Evolutionary conservation across 92 coral and sea anemone species (phyloP).

Genomic region (Paragorgia papillata): DNA sequence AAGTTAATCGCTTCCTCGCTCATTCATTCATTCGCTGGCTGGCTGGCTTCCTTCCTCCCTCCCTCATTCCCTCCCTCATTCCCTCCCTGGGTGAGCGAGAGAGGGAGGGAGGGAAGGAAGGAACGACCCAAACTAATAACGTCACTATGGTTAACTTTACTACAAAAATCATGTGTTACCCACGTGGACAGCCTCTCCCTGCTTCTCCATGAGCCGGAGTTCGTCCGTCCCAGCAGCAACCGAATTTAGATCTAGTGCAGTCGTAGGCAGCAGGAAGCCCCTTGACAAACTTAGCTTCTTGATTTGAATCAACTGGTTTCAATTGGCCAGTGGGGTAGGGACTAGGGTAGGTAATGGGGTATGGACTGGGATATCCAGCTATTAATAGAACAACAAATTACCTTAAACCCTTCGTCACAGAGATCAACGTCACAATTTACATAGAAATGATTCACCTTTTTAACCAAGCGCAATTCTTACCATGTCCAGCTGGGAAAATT

Average conservation of each 20-base stretch:
- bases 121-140: too few relatives aligned
- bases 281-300: not conserved
- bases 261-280: constrained; percentile 24
- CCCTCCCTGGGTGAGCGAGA: too few relatives aligned
- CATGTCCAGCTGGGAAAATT: constrained; percentile 31
- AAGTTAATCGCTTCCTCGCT: too few relatives aligned
- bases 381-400: not conserved
- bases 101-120: too few relatives aligned
- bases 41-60: too few relatives aligned
- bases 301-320: constrained; percentile 4
- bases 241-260: constrained; percentile 19
- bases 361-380: constrained; percentile 15
- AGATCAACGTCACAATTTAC: too few relatives aligned
- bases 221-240: constrained; percentile 45
- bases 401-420: too few relatives aligned
- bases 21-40: too few relatives aligned
- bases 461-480: too few relatives aligned
- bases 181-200: constrained; percentile 46
- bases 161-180: constrained; percentile 6
- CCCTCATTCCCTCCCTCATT: too few relatives aligned
- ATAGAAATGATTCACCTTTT: too few relatives aligned
- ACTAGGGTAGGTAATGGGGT: constrained; percentile 12
- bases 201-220: constrained; percentile 32
- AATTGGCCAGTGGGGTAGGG: not conserved
- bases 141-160: too few relatives aligned